These are phyloP conservation scores for Acipenser ruthenus DNA, from an alignment of 2,797 vertebrate species.

Conservation along the genomic window DNA sequence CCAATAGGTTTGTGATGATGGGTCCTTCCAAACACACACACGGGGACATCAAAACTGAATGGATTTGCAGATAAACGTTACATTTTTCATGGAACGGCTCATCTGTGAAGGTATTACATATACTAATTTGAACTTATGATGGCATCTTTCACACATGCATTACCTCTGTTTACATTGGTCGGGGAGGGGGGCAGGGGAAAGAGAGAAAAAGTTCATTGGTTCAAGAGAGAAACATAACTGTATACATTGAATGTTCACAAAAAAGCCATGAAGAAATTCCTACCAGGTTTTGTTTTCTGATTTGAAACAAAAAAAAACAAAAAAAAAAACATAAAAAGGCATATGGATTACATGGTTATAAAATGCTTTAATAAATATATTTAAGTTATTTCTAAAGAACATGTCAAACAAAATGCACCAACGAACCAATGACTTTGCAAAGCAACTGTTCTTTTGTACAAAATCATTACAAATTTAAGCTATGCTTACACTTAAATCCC, in stretches of 20 bases:
- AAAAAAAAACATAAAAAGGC: not conserved
- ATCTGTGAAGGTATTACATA: too few species aligned
- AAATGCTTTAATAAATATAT: slow-evolving; percentile 95
- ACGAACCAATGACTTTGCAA: slow-evolving; percentile 71
- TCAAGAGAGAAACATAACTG: too few species aligned
- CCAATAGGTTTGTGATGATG: too few species aligned
- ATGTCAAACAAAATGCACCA: slow-evolving; percentile 71
- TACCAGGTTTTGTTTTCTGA: not conserved
- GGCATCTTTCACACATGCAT: too few species aligned
- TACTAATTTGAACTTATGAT: too few species aligned
- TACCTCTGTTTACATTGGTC: too few species aligned
- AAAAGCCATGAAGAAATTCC: not conserved
- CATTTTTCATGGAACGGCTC: too few species aligned
- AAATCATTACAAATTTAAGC: slow-evolving; percentile 62
- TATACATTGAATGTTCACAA: not conserved
- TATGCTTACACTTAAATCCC: slow-evolving; percentile 51
- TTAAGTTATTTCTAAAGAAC: slow-evolving; percentile 67
- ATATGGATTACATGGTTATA: slow-evolving; percentile 60
- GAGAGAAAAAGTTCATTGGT: too few species aligned
- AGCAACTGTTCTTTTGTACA: slow-evolving; percentile 65
- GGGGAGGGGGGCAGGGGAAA: too few species aligned
- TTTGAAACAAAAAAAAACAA: not conserved
- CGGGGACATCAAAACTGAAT: too few species aligned
- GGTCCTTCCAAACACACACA: too few species aligned
- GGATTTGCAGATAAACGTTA: too few species aligned